Evolutionary conservation across 2,888 invertebrate genomes (phyloP).

Genomic region (Brachypterus glaber): DNA sequence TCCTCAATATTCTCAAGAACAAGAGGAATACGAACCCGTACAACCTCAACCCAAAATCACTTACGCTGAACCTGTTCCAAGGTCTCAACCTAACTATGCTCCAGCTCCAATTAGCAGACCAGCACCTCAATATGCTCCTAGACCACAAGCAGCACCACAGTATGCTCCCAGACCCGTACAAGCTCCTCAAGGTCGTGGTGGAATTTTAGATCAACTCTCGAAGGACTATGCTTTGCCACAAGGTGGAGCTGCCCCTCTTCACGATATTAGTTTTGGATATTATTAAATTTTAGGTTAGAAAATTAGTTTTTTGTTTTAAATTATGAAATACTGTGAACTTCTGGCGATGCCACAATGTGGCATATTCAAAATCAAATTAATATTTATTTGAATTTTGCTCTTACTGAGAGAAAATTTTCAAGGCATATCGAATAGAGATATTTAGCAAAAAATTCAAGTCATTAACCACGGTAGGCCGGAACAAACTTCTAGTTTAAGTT

Average conservation of each 20-base stretch:
- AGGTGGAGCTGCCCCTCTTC: slow-evolving; percentile 57
- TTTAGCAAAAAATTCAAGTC: too few species aligned
- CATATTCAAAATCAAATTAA: too few species aligned
- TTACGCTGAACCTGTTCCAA: slow-evolving; percentile 29
- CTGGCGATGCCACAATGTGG: too few species aligned
- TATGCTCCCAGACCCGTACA: slow-evolving; percentile 27
- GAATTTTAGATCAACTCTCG: slow-evolving; percentile 68
- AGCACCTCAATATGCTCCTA: slow-evolving; percentile 25
- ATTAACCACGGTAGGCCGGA: too few species aligned
- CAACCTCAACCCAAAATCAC: slow-evolving; percentile 28
- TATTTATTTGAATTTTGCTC: too few species aligned
- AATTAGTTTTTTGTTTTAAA: not conserved
- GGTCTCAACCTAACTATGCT: slow-evolving; percentile 16
- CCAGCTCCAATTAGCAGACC: slow-evolving; percentile 27
- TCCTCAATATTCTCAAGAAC: slow-evolving; percentile 24
- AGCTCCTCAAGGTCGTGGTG: slow-evolving; percentile 37
- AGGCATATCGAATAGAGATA: too few species aligned
- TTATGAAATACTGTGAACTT: too few species aligned
- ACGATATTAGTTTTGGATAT: slow-evolving; percentile 77
- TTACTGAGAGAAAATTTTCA: too few species aligned
- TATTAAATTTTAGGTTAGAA: slow-evolving; percentile 43
- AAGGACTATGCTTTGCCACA: slow-evolving; percentile 71
- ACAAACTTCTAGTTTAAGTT: too few species aligned
- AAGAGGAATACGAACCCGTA: slow-evolving; percentile 25
- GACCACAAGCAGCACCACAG: slow-evolving; percentile 20